Base-by-base conservation (phyloP, 1,140 invertebrate species). In the Pseudomyrmex sp. region DNA sequence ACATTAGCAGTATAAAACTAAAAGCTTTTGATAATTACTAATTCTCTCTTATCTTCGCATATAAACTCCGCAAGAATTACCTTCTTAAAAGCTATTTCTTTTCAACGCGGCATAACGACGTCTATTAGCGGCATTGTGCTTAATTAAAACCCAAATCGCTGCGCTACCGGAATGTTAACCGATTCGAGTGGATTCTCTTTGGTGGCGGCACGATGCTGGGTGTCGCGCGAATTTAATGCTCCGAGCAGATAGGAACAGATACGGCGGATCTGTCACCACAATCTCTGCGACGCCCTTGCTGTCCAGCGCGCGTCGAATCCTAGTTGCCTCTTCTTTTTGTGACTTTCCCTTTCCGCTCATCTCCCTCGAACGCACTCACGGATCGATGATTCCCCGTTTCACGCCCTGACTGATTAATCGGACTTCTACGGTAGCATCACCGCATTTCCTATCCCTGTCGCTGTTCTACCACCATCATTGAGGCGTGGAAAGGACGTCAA, bases 401-500 rank as follows among this genome's bases (percentile, higher is more conserved):
- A 93, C 92, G 92, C 92, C 91, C 87, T 89, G 92, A 84, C 92
- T 94, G 93, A 94, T 94, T 94, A 94, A 94, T 94, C 94, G 92
- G 90, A 94, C 90, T 90, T 91, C 90, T 91, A 90, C 88, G 84
- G 73, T 83, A 68, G 86, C 76, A 85, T 72, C 72, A 82, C 63
- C 84, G 15, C 75, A 68, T 61, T 88, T 70, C 56, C 84, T 68
- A 18, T 48, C 62, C 58, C 46, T 59, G 18, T 61, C 80, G 83
- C 83, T 79, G 76, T 83, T 87, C 48, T 74, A 48, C 72, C 69
- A 79, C 76, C 35, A 35, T 0, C 35, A 35, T 35, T 35, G 35
- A 35, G 46, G 46, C 69, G 68, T 72, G 83, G 80, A 87, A 48
- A 85, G 69, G 75, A 72, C 80, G 44, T 54, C 65, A 35, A 0